Base-by-base conservation (phyloP, 2,888 invertebrate genomes). In the Papilio demoleus region DNA sequence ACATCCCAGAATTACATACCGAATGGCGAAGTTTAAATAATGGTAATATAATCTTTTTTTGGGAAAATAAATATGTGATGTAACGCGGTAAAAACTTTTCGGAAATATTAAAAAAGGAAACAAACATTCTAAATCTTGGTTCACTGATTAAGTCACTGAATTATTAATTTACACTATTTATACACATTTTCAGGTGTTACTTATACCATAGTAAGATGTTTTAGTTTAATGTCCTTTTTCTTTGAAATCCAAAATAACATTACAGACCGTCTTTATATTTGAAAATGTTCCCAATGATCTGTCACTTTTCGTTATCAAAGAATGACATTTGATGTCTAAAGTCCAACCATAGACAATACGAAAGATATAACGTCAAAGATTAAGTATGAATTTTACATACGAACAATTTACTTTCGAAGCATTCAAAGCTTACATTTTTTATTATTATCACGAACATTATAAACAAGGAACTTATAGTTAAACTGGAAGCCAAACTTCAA, bases 11-110 rank as follows among this genome's bases (percentile, higher is more conserved):
- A 70, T 67, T 72, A 72, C 83, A 73, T 87, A 88, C 91, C 91
- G 86, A 84, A 78, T 77, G 81, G 72, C 82, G 82, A 70, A 90
- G 81, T 77, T 85, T 88, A 71, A 81, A 75, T 72, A 87, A 78
- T 65, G 87, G 81, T 70, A 82, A 74, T 72, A 80, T 67, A 71
- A 82, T 76, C 68, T 81, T 74, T 74, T 80, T 83, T 77, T 78
- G 82, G 72, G 74, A 74, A 66, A 79, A 75, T 67, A 82, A 76
- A 71, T 86, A 72, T 31, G 72, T 76, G 60, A 81, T 59, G 75
- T 74, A 75, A 72, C 82, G 82, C 40, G 88, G 83, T 69, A 88
- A 72, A 74, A 77, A 76, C 76, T 69, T 72, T 60, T 74, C 68
- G 64, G 73, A 72, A 71, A 74, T 56, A 66, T 58, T 71, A 38